These are phyloP conservation scores for Cottoperca gobio DNA, from an alignment of 2,797 vertebrate species.

Conservation along the genomic window DNA sequence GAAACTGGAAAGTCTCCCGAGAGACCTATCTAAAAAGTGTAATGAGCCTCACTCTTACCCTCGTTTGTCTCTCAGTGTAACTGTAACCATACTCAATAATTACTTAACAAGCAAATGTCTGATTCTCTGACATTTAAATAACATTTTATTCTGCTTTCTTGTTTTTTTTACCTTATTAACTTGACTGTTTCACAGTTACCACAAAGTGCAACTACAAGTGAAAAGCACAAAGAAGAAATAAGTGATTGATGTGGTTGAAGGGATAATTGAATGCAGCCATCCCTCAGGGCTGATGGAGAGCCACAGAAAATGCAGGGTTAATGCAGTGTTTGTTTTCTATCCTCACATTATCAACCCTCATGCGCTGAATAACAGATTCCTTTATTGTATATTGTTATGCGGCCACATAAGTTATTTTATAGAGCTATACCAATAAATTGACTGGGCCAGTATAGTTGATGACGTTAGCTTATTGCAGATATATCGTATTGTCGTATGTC, in stretches of 20 bases:
- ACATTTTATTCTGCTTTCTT: background rate
- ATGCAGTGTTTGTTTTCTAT: constrained; percentile 25
- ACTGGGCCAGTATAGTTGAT: background rate
- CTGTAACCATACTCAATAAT: background rate
- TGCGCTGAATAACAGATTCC: constrained; percentile 15
- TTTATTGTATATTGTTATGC: constrained; percentile 2
- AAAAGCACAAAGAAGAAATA: constrained; percentile 9
- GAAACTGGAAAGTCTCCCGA: constrained; percentile 1
- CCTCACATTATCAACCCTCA: constrained; percentile 22
- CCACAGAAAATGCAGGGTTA: constrained; percentile 25
- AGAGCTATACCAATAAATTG: background rate
- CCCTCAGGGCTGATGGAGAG: constrained; percentile 20
- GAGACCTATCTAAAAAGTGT: background rate
- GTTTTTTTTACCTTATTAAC: background rate
- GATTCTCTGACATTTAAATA: constrained; percentile 2
- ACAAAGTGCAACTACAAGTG: background rate
- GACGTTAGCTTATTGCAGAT: background rate
- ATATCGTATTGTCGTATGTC: background rate
- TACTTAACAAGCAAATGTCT: background rate
- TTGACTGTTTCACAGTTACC: background rate
- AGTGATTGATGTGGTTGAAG: constrained; percentile 9
- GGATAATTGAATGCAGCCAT: constrained; percentile 34
- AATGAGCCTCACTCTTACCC: background rate
- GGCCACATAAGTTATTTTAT: background rate
- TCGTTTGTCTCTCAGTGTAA: background rate